Evolutionary conservation across 2,888 invertebrate genomes (phyloP).

Genomic region (Drosophila affinis): DNA sequence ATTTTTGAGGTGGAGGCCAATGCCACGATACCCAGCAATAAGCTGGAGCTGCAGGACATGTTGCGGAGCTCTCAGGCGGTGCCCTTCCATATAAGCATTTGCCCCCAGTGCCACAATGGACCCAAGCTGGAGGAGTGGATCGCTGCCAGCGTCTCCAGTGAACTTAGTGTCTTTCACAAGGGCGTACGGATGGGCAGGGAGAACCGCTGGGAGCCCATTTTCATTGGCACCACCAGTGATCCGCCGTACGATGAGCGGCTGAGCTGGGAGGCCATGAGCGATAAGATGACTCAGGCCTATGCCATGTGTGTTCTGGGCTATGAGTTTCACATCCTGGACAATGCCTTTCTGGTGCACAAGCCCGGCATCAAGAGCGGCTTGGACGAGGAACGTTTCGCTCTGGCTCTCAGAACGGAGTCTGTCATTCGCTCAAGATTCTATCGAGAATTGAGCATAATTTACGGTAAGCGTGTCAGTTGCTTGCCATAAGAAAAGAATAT

Average conservation of each 20-base stretch:
- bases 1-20: conserved; percentile 60
- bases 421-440: conserved; percentile 4
- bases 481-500: background rate
- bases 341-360: conserved; percentile 93
- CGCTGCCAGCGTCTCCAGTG: conserved; percentile 14
- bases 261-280: conserved; percentile 92
- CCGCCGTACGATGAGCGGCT: conserved; percentile 94
- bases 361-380: conserved; percentile 92
- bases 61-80: conserved; percentile 32
- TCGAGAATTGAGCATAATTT: conserved; percentile 38
- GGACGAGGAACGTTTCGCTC: rapidly evolving
- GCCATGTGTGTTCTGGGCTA: conserved; percentile 93
- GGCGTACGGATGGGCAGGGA: conserved; percentile 89
- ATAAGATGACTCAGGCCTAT: conserved; percentile 74
- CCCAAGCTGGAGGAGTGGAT: conserved; percentile 83
- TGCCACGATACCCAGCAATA: conserved; percentile 53
- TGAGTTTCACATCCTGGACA: conserved; percentile 93
- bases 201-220: conserved; percentile 94
- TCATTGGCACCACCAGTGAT: conserved; percentile 92
- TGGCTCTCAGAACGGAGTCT: too few relatives aligned
- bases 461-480: conserved; percentile 14
- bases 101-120: conserved; percentile 55
- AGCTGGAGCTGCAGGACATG: conserved; percentile 57
- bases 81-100: conserved; percentile 57
- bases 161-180: conserved; percentile 86